Evolutionary conservation across 2,888 invertebrate species (phyloP), one percentile per base, ranked within the genome.

Genomic region (Leucophenga maculata): DNA sequence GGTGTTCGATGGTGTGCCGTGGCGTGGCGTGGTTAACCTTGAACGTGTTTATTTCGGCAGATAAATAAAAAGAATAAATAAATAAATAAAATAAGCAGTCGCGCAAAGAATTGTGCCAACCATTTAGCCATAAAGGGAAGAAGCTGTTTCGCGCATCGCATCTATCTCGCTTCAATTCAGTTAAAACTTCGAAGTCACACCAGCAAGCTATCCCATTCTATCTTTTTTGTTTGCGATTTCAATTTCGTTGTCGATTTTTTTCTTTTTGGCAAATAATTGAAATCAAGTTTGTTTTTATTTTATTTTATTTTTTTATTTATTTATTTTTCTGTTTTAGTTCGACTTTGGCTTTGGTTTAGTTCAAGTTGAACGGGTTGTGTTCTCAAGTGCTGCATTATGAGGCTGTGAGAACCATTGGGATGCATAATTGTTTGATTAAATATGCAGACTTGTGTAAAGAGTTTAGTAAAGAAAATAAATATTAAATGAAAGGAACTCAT

Each of bases 41-140:
- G 80, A 78, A 78, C 80, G 76, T 82, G 75, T 80, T 83, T 82
- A 78, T 83, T 83, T 81, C 78, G 82, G 80, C 76, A 71, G 77
- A 75, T 77, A 72, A 74, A 72, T 74, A 67, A 75, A 68, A 68
- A 60, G 64, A 75, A 74, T 74, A 78, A 74, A 79, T 72, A 77
- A 76, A 74, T 73, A 72, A 77, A 77, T 72, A 18, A 60, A n/a
- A 31, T 39, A 20, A 62, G 22, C 16, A 46, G 11, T 20, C 32
- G 59, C n/a, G 60, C 32, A 48, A 46, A 79, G 79, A 82, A 79
- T 79, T 64, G 62, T 64, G 62, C 46, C 46, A 64, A 64, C 62
- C n/a, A 48, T 48, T 64, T 64, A 48, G 26, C 62, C 62, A 64
- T 64, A 64, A 64, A 64, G 62, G 62, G 62, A 64, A 64, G 22